Evolutionary conservation across 2,113 vertebrate species (phyloP), one percentile per base, ranked within the genome.

Genomic region (Cavia aperea): DNA sequence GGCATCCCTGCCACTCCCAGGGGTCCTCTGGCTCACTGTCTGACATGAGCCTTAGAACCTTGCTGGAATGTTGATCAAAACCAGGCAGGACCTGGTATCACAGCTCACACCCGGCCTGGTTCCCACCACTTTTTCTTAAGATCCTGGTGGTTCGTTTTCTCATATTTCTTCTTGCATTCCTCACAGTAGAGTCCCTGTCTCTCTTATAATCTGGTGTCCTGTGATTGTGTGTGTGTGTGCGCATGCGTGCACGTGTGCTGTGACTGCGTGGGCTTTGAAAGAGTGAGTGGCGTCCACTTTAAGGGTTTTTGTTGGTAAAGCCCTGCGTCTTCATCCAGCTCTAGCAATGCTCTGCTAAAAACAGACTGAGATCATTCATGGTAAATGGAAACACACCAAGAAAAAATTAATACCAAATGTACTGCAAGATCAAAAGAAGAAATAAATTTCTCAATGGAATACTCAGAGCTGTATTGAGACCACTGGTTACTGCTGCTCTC

Each of bases 361-460:
- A 95, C 96, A 93, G 91, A 94, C 95, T 96, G 97, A 97, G 96
- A 96, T 97, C 96, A 97, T 97, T 97, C 95, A 94, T 98, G 97
- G 97, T 62, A 82, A 97, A 93, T 93, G 96, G 94, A 97, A 97
- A 97, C 72, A 96, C 62, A 96, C 93, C 91, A 94, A 87, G 89
- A 91, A 95, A 95, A 96, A 96, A 97, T 96, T 23, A 96, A 95
- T 96, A 90, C 96, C 95, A 97, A 96, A 96, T 96, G 96, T 96
- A 96, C 89, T 86, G 92, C 78, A 86, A 94, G 93, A 96, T 96
- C 95, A 96, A 97, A 97, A 93, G 95, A 92, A 95, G 93, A 95
- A 96, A 94, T 89, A 87, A 91, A 92, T 96, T 96, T 97, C 93
- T 96, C 96, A 96, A 78, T 96, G 87, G 92, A 91, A 93, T 96